These are phyloP conservation scores for Scolopax rusticola DNA, from an alignment of 2,797 vertebrate species.

Conservation along the genomic window DNA sequence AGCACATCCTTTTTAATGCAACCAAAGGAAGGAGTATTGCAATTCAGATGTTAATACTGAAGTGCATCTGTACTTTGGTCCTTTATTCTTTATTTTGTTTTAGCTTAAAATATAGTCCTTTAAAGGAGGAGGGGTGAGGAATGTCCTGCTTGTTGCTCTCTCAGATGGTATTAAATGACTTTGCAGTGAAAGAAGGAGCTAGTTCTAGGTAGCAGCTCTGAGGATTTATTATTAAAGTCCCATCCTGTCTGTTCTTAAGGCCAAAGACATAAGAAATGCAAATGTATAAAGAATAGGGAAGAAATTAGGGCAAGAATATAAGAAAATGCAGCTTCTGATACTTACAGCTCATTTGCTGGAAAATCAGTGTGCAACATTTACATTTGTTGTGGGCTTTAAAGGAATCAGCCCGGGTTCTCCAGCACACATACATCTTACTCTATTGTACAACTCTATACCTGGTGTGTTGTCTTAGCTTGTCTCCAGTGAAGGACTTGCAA, in stretches of 20 bases:
- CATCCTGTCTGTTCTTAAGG: background rate
- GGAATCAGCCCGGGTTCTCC: background rate
- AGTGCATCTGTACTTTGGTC: background rate
- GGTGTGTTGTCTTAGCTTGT: background rate
- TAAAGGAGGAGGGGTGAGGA: background rate
- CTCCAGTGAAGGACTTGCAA: background rate
- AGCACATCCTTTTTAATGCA: background rate
- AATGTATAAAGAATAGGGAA: background rate
- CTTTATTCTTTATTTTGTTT: background rate
- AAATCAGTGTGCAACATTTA: background rate
- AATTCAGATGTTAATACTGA: background rate
- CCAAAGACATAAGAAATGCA: background rate
- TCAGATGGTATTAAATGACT: background rate
- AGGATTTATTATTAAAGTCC: background rate
- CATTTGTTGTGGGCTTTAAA: background rate
- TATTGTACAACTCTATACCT: background rate
- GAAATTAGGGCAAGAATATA: fast-evolving
- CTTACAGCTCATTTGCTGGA: background rate
- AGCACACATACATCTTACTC: background rate
- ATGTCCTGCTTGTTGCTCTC: background rate
- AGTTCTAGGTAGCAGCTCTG: background rate
- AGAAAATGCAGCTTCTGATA: background rate
- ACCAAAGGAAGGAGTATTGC: background rate
- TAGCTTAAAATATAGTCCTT: background rate
- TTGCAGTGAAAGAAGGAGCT: background rate